These are phyloP conservation scores for Busseola fusca DNA, from an alignment of 2,888 invertebrate genomes.

Conservation along the genomic window DNA sequence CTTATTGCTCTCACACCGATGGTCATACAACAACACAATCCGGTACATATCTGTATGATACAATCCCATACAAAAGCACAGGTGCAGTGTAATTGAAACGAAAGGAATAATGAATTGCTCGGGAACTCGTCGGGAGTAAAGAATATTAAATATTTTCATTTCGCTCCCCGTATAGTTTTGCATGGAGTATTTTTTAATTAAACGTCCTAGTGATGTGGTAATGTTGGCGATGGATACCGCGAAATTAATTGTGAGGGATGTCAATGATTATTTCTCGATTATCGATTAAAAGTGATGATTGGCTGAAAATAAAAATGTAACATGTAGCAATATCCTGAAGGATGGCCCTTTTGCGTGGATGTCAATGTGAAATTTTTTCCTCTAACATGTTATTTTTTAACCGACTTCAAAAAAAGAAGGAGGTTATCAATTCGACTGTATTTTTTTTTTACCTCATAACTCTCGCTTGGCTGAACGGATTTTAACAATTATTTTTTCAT, in stretches of 20 bases:
- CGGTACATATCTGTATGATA: neutral
- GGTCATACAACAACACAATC: neutral
- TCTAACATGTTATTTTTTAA: too few species aligned
- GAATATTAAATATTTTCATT: slow-evolving; percentile 65
- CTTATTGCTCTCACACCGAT: neutral
- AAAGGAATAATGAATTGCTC: slow-evolving; percentile 57
- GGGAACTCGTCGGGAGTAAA: slow-evolving; percentile 50
- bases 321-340: too few species aligned
- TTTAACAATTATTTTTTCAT: too few species aligned
- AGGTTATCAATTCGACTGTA: too few species aligned
- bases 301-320: too few species aligned
- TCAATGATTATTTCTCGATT: neutral
- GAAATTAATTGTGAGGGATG: neutral
- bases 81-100: slow-evolving; percentile 41
- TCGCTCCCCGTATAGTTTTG: slow-evolving; percentile 60
- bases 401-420: too few species aligned
- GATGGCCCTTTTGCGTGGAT: too few species aligned
- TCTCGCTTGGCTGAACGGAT: too few species aligned
- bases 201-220: slow-evolving; percentile 64
- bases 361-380: too few species aligned
- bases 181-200: slow-evolving; percentile 74
- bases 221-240: slow-evolving; percentile 25
- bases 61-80: slow-evolving; percentile 31
- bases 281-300: neutral
- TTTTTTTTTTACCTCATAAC: too few species aligned